Evolutionary conservation across 2,888 invertebrate genomes (phyloP).

Genomic region (Plutella xylostella): DNA sequence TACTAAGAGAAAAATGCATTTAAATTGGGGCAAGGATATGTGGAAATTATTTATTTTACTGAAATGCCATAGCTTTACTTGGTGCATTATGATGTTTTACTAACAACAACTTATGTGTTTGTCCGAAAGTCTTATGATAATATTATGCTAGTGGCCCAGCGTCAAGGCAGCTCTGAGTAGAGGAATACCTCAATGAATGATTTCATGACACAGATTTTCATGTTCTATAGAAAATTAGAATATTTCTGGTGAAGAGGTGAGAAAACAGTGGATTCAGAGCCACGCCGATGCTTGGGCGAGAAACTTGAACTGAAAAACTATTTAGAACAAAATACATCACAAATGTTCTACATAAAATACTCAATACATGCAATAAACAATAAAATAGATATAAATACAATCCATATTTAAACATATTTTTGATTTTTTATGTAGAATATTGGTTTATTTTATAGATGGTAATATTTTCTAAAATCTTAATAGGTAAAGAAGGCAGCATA

Average conservation of each 20-base stretch:
- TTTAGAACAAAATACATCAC: neutral
- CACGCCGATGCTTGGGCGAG: too few species aligned
- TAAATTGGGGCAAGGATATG: conserved; percentile 33
- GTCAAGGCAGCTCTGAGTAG: too few species aligned
- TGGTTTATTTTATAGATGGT: conserved; percentile 35
- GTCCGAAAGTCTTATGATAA: too few species aligned
- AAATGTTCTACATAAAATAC: conserved; percentile 9
- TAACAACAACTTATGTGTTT: too few species aligned
- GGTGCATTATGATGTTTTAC: neutral
- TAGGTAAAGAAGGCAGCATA: conserved; percentile 47
- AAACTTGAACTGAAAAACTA: neutral
- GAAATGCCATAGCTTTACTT: neutral
- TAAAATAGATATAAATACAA: neutral
- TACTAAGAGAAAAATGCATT: conserved; percentile 53
- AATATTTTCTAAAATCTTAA: conserved; percentile 64
- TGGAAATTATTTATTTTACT: neutral
- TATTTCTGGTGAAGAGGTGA: too few species aligned
- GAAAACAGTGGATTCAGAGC: too few species aligned
- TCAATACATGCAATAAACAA: conserved; percentile 16
- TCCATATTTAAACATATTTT: neutral
- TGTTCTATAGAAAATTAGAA: too few species aligned
- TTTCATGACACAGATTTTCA: too few species aligned
- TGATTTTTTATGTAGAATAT: conserved; percentile 1
- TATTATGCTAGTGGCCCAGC: too few species aligned
- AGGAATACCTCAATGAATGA: too few species aligned